Evolutionary conservation across 2,888 invertebrate species (phyloP).

Genomic region (Merodon equestris): DNA sequence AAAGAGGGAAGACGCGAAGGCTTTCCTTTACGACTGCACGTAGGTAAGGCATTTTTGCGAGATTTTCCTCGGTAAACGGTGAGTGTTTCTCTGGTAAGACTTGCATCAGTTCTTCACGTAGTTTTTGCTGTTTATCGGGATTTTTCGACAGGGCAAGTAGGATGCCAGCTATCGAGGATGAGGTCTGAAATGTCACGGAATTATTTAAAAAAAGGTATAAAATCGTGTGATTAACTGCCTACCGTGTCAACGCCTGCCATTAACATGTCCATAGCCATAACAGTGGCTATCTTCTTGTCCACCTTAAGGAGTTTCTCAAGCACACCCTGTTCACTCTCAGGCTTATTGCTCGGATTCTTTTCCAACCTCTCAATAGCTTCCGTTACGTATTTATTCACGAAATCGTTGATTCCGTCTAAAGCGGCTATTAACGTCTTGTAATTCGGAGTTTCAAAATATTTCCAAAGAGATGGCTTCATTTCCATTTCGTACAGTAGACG

Average conservation of each 20-base stretch:
- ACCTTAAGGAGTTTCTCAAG: conserved; percentile 83
- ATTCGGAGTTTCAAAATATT: conserved; percentile 69
- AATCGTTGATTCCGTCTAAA: conserved; percentile 71
- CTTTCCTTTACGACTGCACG: conserved; percentile 88
- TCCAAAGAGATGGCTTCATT: conserved; percentile 72
- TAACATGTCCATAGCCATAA: conserved; percentile 86
- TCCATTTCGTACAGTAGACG: conserved; percentile 69
- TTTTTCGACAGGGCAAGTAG: conserved; percentile 81
- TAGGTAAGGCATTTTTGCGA: conserved; percentile 82
- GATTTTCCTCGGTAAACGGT: conserved; percentile 78
- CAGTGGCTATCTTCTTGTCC: conserved; percentile 82
- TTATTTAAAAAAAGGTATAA: too few relatives aligned
- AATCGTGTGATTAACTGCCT: not conserved
- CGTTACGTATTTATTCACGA: conserved; percentile 74
- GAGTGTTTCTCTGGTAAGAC: conserved; percentile 78
- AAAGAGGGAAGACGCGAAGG: conserved; percentile 82
- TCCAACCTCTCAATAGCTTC: conserved; percentile 74
- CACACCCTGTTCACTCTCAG: conserved; percentile 80
- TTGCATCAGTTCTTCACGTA: conserved; percentile 81
- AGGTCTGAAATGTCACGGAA: conserved; percentile 74
- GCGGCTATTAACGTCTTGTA: conserved; percentile 71
- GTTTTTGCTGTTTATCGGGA: conserved; percentile 83
- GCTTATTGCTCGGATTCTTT: conserved; percentile 50
- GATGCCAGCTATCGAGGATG: conserved; percentile 70
- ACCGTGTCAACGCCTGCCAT: conserved; percentile 87